A percentile compares a stretch with the other conserved stretches of the same genome.
These are phyloP conservation scores for Agrotis ipsilon DNA, from an alignment of 2,888 invertebrate species.

Conservation along the genomic window DNA sequence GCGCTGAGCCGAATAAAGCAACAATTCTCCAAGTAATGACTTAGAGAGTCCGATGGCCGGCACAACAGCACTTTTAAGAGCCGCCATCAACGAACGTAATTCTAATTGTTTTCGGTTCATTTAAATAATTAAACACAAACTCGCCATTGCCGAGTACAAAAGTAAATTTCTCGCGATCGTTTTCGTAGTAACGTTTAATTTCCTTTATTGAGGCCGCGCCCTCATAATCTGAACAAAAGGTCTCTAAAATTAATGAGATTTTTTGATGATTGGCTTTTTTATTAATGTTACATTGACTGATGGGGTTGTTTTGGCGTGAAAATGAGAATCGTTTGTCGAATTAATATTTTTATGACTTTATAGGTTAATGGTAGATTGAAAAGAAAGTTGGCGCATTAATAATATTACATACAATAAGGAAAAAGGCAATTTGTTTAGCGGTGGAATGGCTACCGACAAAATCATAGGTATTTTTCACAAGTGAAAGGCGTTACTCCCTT, in stretches of 20 bases:
- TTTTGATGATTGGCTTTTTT: slow-evolving; percentile 71
- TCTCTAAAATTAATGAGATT: slow-evolving; percentile 70
- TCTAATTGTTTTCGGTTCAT: slow-evolving; percentile 60
- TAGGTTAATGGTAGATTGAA: slow-evolving; percentile 8
- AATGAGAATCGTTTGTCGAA: slow-evolving; percentile 17
- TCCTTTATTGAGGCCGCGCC: slow-evolving; percentile 61
- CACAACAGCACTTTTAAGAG: slow-evolving; percentile 28
- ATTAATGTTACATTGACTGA: slow-evolving; percentile 52
- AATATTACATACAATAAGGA: slow-evolving; percentile 21
- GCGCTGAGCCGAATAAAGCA: slow-evolving; percentile 34
- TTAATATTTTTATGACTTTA: slow-evolving; percentile 12
- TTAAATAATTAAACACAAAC: slow-evolving; percentile 63
- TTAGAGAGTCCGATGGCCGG: slow-evolving; percentile 31
- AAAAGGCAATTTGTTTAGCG: neutral
- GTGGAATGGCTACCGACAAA: too few relatives aligned
- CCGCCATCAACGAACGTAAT: slow-evolving; percentile 46
- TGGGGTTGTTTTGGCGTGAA: slow-evolving; percentile 32
- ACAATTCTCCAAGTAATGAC: slow-evolving; percentile 52
- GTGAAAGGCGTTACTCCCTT: too few relatives aligned
- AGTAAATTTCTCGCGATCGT: slow-evolving; percentile 49
- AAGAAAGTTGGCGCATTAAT: slow-evolving; percentile 2
- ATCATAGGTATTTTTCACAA: too few relatives aligned
- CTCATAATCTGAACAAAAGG: slow-evolving; percentile 62
- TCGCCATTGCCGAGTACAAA: slow-evolving; percentile 36
- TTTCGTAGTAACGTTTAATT: slow-evolving; percentile 64